Percentiles rank a stretch among this genome's conserved stretches.
phyloP scores from a whole-genome alignment of 2,113 vertebrate species.

The Centropus unirufus region DNA sequence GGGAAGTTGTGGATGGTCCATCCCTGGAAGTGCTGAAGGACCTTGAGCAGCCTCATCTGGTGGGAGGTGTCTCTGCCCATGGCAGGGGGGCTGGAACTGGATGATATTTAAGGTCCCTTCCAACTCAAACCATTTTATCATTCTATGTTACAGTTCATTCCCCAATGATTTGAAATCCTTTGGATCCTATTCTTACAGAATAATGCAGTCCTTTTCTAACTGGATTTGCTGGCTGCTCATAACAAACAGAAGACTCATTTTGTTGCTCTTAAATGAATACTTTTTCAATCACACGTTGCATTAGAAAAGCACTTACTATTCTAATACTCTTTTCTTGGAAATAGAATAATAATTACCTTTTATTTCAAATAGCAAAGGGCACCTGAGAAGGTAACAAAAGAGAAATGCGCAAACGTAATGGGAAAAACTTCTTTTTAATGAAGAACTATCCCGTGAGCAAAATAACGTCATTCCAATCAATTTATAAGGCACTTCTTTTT shows the following conservation, averaged over 20 bases:
- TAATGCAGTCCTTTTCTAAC: neutral
- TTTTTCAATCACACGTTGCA: neutral
- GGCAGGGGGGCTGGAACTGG: too few relatives aligned
- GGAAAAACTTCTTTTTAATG: neutral
- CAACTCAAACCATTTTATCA: too few relatives aligned
- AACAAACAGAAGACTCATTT: neutral
- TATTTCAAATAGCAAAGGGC: neutral
- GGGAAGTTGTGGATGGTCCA: too few relatives aligned
- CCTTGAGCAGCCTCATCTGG: too few relatives aligned
- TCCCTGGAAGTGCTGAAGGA: too few relatives aligned
- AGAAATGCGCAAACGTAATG: neutral
- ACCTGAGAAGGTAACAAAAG: neutral
- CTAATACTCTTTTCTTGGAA: neutral
- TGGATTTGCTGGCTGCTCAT: neutral
- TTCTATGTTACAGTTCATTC: neutral
- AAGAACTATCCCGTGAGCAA: neutral
- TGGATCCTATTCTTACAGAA: neutral
- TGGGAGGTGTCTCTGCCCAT: too few relatives aligned
- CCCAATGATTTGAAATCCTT: neutral
- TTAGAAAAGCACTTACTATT: neutral
- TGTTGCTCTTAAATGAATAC: neutral
- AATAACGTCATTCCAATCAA: fast-evolving
- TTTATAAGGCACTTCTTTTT: neutral
- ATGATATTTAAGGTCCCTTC: too few relatives aligned
- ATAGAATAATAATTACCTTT: neutral